Evolutionary conservation across 2,113 vertebrate species (phyloP), one percentile per base, ranked within the genome.

Genomic region (Emydura subglobosa): DNA sequence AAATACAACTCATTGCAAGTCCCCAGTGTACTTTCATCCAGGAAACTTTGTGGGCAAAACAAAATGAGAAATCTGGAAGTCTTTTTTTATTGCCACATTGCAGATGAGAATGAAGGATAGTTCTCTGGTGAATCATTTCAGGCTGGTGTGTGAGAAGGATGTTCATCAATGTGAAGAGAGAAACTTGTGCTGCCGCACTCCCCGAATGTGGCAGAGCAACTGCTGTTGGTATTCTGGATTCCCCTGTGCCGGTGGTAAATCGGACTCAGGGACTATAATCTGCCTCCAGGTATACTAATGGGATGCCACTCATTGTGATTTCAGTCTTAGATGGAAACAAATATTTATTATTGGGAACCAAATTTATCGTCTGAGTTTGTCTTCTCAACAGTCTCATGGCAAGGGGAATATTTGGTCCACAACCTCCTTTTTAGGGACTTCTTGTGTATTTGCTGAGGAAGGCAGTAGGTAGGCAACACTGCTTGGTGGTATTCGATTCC

Each of bases 51-150:
- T 1, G 34, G 88, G 24, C 31, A 44, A 86, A 88, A 79, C 14
- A 65, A 89, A 97, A 90, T 57, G 78, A 93, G 96, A 86, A 97
- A 79, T 76, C 72, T n/a, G 24, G 87, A 55, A 53, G 72, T 85
- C 84, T 51, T 82, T 50, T 86, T 80, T 90, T 84, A 83, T 87
- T 79, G 16, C 68, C 27, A 1, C 2, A 1, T 72, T 94, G 74
- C 44, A 85, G 93, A 88, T 76, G 19, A 92, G 80, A 94, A 90
- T 0, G 0, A 53, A 57, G 74, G 3, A 8, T 78, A 82, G 94
- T 88, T 21, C 68, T 65, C 86, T 29, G 39, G 80, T 82, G 96
- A 83, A 51, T 68, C 47, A 13, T 59, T 79, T 93, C 3, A 79
- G 79, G 54, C 27, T 91, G 8, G 9, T 95, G 87, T 79, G 68